Base-by-base conservation (phyloP, 2,113 vertebrate genomes). In the Chunga burmeisteri region DNA sequence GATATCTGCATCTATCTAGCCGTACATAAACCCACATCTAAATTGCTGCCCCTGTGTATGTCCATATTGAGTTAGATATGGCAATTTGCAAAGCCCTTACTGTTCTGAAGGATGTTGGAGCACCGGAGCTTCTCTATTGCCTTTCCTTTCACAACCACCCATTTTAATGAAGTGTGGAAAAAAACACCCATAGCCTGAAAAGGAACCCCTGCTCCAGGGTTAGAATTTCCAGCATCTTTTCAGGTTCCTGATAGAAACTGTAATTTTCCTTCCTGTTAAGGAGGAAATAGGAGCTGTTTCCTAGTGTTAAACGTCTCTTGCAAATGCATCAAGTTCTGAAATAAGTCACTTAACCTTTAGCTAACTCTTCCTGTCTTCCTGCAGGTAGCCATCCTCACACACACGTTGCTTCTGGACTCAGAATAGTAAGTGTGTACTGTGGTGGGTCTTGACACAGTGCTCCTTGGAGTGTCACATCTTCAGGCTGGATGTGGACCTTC, bases 1-100 rank as follows among this genome's bases (percentile, higher is more conserved):
- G n/a, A 50, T 93, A 78, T 84, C 80, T 94, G 20, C 17, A 56
- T 61, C 29, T 83, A 25, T 63, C 68, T 81, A 90, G 34, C 36
- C 3, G 0, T 36, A 88, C 29, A 26, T 61, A 93, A 83, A 81
- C 73, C 27, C 44, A 78, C 56, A 79, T 12, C 34, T 90, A 67
- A 84, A 88, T 53, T 81, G 36, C 27, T 87, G 42, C 40, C 32
- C 52, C 53, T 56, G 1, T 56, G 29, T 38, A 78, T 0, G 4
- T 84, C 47, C 23, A 10, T 72, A 58, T 65, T 53, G 56, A 87
- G 16, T 16, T 84, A 23, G 36, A 72, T 66, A 80, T 16, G 55
- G 80, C 47, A 79, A 90, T 94, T 96, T 93, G 73, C 53, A 87
- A 96, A 93, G 84, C 81, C 63, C 74, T 97, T 97, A 82, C 91